These are phyloP conservation scores for Diachasmimorpha longicaudata DNA, from an alignment of 1,140 invertebrate species.

Conservation along the genomic window DNA sequence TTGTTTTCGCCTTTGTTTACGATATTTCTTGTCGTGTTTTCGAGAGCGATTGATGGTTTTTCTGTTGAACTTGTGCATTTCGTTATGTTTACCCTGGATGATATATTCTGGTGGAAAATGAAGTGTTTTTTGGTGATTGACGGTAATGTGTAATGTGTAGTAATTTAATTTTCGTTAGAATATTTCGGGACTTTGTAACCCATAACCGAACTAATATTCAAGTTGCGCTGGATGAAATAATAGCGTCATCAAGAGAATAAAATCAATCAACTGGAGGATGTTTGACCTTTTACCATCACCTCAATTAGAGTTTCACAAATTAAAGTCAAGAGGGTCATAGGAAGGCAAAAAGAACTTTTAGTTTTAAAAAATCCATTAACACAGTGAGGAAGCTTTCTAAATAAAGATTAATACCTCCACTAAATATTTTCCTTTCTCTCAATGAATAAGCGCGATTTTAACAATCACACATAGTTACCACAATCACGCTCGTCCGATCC, in stretches of 20 bases:
- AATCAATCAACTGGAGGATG: background rate
- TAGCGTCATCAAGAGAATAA: background rate
- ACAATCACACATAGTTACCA: conserved; percentile 67
- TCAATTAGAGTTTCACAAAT: background rate
- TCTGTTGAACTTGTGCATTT: background rate
- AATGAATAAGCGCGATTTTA: conserved; percentile 3
- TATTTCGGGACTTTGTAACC: background rate
- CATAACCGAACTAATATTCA: background rate
- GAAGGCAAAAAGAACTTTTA: background rate
- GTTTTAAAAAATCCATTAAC: background rate
- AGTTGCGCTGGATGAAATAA: background rate
- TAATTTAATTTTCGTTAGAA: conserved; percentile 20
- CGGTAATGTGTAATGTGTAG: conserved; percentile 13
- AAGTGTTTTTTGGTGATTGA: conserved; percentile 15
- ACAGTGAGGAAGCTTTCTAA: background rate
- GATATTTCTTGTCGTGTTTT: background rate
- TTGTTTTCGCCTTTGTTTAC: background rate
- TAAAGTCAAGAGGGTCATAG: background rate
- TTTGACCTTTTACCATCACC: too few species aligned
- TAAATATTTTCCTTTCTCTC: background rate
- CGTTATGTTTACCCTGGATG: conserved; percentile 14
- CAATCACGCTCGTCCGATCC: conserved; percentile 76
- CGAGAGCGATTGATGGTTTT: background rate
- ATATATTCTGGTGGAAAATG: conserved; percentile 22
- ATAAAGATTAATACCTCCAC: background rate